phyloP scores from a whole-genome alignment of 2,113 vertebrate species.

The Enhydra lutris region DNA sequence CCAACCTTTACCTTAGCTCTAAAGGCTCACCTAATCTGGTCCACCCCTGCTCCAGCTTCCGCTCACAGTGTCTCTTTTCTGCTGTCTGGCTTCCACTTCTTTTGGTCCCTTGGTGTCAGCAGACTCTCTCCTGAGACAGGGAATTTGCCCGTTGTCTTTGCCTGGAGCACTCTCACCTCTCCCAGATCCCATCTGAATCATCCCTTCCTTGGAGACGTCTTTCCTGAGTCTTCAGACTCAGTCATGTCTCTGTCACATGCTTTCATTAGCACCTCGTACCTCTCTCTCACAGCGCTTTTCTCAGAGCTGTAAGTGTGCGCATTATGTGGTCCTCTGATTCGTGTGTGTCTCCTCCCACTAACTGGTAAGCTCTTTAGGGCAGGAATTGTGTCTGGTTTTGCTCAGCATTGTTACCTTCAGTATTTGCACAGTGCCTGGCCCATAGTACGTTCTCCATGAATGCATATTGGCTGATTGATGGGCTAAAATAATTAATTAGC shows the following conservation, averaged over 20 bases:
- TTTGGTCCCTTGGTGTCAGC: not conserved
- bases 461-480: not conserved
- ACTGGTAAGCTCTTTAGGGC: not conserved
- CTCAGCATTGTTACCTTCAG: not conserved
- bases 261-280: not conserved
- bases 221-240: not conserved
- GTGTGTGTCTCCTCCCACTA: not conserved
- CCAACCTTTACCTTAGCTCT: not conserved
- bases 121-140: fast-evolving
- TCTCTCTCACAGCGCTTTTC: not conserved
- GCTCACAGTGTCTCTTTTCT: not conserved
- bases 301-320: not conserved
- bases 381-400: not conserved
- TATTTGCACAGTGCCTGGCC: not conserved
- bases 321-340: not conserved
- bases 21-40: not conserved
- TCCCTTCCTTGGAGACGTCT: not conserved
- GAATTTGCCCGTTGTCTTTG: not conserved
- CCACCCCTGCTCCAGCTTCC: not conserved
- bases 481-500: not conserved
- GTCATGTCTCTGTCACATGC: not conserved
- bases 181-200: not conserved
- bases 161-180: not conserved
- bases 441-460: not conserved
- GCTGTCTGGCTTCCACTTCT: not conserved